Base-by-base conservation (phyloP, 2,888 invertebrate genomes). In the Carabus problematicus region DNA sequence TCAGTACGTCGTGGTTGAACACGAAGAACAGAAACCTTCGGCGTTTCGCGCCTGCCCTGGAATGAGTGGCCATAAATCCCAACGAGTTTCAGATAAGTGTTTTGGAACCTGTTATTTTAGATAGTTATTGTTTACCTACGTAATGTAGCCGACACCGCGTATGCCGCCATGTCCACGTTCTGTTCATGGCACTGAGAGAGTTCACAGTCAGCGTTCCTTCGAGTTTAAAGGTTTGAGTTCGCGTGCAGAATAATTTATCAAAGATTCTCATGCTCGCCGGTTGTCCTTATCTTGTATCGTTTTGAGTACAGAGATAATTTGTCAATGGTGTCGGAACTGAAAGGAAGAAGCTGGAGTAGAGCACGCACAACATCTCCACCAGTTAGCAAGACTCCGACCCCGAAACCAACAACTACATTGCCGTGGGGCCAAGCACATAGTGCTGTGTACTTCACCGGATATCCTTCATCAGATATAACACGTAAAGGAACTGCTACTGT, bases 41-140 rank as follows among this genome's bases (percentile, higher is more conserved):
- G 9, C 52, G 52, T 16, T 52, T 52, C 52, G 16, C 52, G 52
- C 52, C 52, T 52, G 52, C 12, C 11, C 11, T 47, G 47, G 52
- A 18, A 18, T 56, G 29, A 14, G 56, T 40, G 14, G 67, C 67
- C 60, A 67, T 67, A 67, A 67, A 67, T 67, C 60, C 14, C 58
- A 41, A 16, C 60, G 52, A 67, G 67, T 59, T 67, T 60, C 42
- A 67, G 67, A 67, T 67, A 67, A 67, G 67, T 60, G 67, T 60
- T 62, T 67, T 67, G 67, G 60, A 67, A 67, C 66, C 59, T 67
- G 54, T 67, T 67, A 67, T 67, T 67, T 67, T 55, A 41, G 67
- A 47, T 67, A 67, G 67, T 67, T 67, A 67, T 67, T 67, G 66
- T 66, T 66, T 66, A 66, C 66, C 66, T 66, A 58, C 49, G 58